Conservation (phyloP, 2,113 vertebrate species). For the Procavia capensis region DNA sequence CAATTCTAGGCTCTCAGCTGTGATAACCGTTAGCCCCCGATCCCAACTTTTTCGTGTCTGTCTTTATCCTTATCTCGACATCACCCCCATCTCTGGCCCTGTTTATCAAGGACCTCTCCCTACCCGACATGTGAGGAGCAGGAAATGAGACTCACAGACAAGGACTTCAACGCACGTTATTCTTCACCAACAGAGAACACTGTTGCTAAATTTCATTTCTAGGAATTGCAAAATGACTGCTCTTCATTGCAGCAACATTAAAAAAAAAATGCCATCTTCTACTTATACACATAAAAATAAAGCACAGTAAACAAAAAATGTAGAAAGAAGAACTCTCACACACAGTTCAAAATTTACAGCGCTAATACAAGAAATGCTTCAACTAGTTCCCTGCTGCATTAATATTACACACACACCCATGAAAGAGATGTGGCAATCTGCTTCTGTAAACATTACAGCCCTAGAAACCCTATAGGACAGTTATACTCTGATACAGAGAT, state of each 20-base stretch:
- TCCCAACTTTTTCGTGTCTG: no score
- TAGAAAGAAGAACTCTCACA: background rate
- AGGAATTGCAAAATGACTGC: background rate
- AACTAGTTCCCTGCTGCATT: background rate
- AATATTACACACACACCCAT: background rate
- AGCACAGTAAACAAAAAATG: conserved; percentile 35
- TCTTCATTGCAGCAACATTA: background rate
- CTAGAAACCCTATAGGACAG: background rate
- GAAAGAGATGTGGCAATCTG: background rate
- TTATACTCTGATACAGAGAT: background rate
- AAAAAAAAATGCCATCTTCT: background rate
- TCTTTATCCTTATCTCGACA: no score
- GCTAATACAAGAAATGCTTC: background rate
- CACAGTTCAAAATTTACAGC: background rate
- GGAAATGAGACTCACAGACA: background rate
- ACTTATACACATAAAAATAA: background rate
- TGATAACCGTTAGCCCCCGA: no score
- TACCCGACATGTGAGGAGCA: background rate
- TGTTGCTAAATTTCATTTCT: background rate
- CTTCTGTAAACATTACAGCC: background rate
- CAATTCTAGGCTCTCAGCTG: no score
- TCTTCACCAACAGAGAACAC: background rate
- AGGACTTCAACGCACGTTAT: background rate
- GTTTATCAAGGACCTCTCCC: no score
- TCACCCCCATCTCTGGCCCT: no score